These are phyloP conservation scores for Ephialtes manifestator DNA, from an alignment of 2,888 invertebrate genomes.

Conservation along the genomic window DNA sequence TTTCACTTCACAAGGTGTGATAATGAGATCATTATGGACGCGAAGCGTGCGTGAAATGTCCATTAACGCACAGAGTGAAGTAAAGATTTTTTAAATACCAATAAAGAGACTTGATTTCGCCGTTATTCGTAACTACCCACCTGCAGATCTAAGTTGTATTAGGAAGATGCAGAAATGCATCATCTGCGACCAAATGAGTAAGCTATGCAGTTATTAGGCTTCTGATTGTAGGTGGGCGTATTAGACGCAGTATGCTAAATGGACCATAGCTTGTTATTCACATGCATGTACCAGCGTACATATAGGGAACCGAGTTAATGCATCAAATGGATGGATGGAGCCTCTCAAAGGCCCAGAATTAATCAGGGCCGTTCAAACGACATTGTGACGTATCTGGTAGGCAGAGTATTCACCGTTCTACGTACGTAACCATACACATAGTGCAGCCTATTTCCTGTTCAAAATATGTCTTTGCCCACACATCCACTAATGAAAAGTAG, in stretches of 20 bases:
- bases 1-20: no score
- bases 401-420: background rate
- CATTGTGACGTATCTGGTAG: slow-evolving; percentile 17
- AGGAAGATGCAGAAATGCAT: slow-evolving; percentile 16
- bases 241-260: slow-evolving; percentile 14
- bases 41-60: no score
- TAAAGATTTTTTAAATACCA: background rate
- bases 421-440: background rate
- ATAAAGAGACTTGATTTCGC: background rate
- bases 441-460: background rate
- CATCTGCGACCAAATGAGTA: background rate
- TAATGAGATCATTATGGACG: no score
- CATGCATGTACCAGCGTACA: background rate
- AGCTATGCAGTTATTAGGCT: background rate
- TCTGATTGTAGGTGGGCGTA: slow-evolving; percentile 20
- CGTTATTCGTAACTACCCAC: no score
- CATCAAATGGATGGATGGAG: slow-evolving; percentile 30
- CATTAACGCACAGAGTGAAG: no score
- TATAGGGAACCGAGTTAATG: slow-evolving; percentile 8
- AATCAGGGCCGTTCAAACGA: slow-evolving; percentile 38
- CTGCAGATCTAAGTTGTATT: background rate
- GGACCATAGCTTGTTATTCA: slow-evolving; percentile 28
- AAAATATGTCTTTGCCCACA: background rate
- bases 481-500: background rate
- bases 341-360: slow-evolving; percentile 40